A percentile compares a stretch with the other conserved stretches of the same genome.
These are phyloP conservation scores for Porites evermanni DNA, from an alignment of 92 coral and sea anemone genomes.

Conservation along the genomic window DNA sequence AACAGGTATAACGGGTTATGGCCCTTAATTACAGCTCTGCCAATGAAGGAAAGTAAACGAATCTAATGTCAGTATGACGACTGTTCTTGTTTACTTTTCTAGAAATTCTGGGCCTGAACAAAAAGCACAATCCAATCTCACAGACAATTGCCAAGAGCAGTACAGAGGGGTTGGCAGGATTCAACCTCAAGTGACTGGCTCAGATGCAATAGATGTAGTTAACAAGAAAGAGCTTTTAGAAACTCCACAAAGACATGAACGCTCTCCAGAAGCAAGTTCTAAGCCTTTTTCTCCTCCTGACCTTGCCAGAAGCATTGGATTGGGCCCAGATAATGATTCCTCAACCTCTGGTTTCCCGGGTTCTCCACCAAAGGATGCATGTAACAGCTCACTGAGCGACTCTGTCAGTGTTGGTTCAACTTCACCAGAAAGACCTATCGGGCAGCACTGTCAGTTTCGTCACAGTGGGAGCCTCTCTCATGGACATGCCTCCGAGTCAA, in stretches of 20 bases:
- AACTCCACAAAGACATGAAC: too few relatives aligned
- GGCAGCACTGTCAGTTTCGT: slow-evolving; percentile 8
- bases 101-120: neutral
- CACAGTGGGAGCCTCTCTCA: neutral
- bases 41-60: too few relatives aligned
- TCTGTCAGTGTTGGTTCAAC: slow-evolving; percentile 24
- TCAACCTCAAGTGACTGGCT: neutral
- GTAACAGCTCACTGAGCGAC: slow-evolving; percentile 17
- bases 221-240: too few relatives aligned
- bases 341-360: neutral
- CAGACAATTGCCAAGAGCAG: neutral
- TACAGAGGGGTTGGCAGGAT: neutral
- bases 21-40: too few relatives aligned
- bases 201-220: neutral
- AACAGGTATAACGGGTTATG: too few relatives aligned
- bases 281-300: neutral
- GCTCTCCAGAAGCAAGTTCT: too few relatives aligned
- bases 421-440: slow-evolving; percentile 9
- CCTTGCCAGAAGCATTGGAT: neutral
- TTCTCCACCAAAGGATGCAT: neutral
- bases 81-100: neutral
- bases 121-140: neutral
- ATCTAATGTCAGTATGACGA: neutral
- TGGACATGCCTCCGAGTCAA: slow-evolving; percentile 1
- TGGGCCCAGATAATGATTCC: neutral